Evolutionary conservation across 2,888 invertebrate species (phyloP).

Genomic region (Phorcus lineatus): DNA sequence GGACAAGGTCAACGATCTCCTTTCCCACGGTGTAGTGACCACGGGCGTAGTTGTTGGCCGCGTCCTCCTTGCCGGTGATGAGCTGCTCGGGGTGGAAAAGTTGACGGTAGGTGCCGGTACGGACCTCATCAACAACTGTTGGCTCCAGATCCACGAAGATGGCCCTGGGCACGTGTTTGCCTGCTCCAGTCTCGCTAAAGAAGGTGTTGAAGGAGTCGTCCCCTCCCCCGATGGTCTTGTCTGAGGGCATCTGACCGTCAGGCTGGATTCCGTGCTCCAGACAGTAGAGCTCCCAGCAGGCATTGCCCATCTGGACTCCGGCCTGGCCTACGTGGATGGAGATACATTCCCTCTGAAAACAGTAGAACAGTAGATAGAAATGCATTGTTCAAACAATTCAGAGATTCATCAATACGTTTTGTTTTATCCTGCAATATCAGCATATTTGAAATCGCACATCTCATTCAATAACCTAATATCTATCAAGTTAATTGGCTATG

Average conservation of each 20-base stretch:
- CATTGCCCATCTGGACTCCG: conserved; percentile 15
- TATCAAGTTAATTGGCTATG: no score
- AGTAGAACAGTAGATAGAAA: no score
- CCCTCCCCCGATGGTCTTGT: conserved; percentile 4
- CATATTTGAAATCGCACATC: no score
- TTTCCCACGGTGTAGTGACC: conserved; percentile 96
- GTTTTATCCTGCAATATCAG: no score
- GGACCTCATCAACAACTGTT: conserved; percentile 65
- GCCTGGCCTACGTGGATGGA: conserved; percentile 9
- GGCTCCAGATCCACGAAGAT: neutral
- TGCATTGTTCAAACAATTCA: no score
- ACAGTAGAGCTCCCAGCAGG: conserved; percentile 4
- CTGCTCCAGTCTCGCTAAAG: neutral
- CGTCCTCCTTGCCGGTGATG: conserved; percentile 97
- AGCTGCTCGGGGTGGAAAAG: conserved; percentile 97
- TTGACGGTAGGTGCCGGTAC: conserved; percentile 84
- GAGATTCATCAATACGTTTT: no score
- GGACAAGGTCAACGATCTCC: conserved; percentile 83
- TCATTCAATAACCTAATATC: no score
- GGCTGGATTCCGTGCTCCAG: conserved; percentile 4
- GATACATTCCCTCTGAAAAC: conserved; percentile 2
- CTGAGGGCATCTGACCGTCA: conserved; percentile 1
- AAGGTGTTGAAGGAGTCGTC: conserved; percentile 13
- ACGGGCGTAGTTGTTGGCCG: conserved; percentile 97
- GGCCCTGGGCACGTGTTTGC: neutral